Evolutionary conservation across 2,888 invertebrate species (phyloP), one percentile per base, ranked within the genome.

Genomic region (Andrena praecox): DNA sequence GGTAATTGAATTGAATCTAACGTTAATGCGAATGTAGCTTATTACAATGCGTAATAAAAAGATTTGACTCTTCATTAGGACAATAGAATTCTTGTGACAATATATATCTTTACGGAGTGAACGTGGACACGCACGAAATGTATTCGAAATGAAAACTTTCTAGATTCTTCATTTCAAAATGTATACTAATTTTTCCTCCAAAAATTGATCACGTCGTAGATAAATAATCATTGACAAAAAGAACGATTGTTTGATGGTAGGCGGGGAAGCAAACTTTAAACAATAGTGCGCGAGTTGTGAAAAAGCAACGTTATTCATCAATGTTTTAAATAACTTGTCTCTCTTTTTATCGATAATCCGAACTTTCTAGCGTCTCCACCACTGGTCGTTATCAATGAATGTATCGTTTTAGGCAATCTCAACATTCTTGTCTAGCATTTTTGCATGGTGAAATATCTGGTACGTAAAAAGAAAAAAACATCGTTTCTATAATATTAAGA

Each of bases 1-100:
- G 20, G 8, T 68, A 67, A 60, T 62, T 66, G 64, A 68, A 64
- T 29, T 35, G n/a, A 63, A 64, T 48, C 7, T 50, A 54, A 64
- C 31, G 6, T 20, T 35, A 56, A 62, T 50, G 27, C 62, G 10
- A 64, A 66, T 33, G 20, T 59, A 71, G 66, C 60, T 20, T 63
- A 79, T 77, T 75, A 29, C 59, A 76, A 75, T 16, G 6, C 29
- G 6, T 42, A 76, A 66, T 48, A 59, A 48, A 66, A 66, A 52
- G 31, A 42, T 54, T 27, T 29, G 7, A 64, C 33, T 70, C 7
- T 20, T 63, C 75, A 10, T 20, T 63, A 64, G 59, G 54, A 10
- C 62, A 50, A 54, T 66, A 67, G 16, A 68, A 77, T 27, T 16
- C 31, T 64, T 64, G 5, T 27, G 24, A 50, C 64, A 59, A 62